Conservation (phyloP, 2,113 vertebrate species). For the Erythrolamprus reginae region DNA sequence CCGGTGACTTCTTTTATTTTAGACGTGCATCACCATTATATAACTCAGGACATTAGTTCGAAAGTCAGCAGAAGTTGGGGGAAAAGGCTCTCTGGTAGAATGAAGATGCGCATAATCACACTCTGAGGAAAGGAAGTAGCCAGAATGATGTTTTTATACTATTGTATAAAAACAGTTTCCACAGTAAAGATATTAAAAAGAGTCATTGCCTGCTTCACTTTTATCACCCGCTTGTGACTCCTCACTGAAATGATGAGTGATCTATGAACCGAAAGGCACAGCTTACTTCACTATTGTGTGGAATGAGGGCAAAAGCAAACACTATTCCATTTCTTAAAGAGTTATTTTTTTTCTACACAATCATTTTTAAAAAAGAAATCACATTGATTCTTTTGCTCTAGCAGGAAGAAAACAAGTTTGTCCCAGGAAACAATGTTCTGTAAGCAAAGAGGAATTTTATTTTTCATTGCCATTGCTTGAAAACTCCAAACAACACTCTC, state of each 20-base stretch:
- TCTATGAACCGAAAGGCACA: not conserved
- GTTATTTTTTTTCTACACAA: not conserved
- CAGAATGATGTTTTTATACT: not conserved
- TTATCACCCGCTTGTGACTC: not conserved
- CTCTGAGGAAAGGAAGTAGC: not conserved
- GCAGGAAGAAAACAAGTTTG: not conserved
- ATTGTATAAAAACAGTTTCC: not conserved
- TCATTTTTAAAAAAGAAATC: not conserved
- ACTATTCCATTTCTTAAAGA: not conserved
- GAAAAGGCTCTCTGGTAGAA: not conserved
- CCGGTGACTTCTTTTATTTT: not conserved
- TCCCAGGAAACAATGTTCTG: not conserved
- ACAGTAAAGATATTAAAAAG: not conserved
- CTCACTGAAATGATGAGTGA: not conserved
- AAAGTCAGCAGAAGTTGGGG: not conserved
- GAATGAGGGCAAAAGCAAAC: not conserved
- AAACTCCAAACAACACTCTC: not conserved
- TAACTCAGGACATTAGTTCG: not conserved
- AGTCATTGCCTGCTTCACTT: not conserved
- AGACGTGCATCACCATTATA: not conserved
- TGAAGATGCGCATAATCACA: not conserved
- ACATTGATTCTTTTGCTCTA: not conserved
- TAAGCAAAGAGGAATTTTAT: not conserved
- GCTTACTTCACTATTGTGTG: not conserved
- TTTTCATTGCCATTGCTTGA: not conserved